A percentile compares a stretch with the other conserved stretches of the same genome.
phyloP scores from a whole-genome alignment of 2,888 invertebrate genomes.

The Myopa testacea region DNA sequence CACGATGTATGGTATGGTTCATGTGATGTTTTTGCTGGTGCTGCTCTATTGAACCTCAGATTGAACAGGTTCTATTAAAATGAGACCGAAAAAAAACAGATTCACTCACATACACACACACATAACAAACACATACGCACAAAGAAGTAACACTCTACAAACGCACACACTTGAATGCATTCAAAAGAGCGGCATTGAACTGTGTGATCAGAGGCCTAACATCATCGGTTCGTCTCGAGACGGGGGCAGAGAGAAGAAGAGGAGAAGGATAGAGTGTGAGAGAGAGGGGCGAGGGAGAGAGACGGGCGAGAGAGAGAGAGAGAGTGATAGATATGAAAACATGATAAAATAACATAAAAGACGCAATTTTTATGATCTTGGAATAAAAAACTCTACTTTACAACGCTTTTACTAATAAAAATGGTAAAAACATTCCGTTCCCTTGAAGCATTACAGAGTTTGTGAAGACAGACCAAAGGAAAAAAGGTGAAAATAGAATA shows the following conservation, averaged over 20 bases:
- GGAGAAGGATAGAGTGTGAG: background rate
- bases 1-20: background rate
- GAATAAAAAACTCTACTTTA: too few species aligned
- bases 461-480: too few species aligned
- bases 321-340: too few species aligned
- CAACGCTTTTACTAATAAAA: too few species aligned
- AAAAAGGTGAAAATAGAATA: too few species aligned
- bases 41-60: conserved; percentile 55
- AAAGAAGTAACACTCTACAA: background rate
- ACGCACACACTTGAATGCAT: conserved; percentile 42
- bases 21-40: conserved; percentile 40
- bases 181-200: conserved; percentile 43
- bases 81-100: conserved; percentile 41
- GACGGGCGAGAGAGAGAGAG: background rate
- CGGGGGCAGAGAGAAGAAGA: background rate
- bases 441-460: too few species aligned
- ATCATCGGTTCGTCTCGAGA: background rate
- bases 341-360: background rate
- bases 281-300: background rate
- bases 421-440: too few species aligned
- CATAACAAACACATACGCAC: conserved; percentile 21
- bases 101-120: conserved; percentile 47
- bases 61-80: conserved; percentile 49
- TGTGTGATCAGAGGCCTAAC: too few species aligned
- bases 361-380: too few species aligned